These are phyloP conservation scores for Phoxinus dragarum DNA, from an alignment of 2,797 vertebrate genomes.

Conservation along the genomic window DNA sequence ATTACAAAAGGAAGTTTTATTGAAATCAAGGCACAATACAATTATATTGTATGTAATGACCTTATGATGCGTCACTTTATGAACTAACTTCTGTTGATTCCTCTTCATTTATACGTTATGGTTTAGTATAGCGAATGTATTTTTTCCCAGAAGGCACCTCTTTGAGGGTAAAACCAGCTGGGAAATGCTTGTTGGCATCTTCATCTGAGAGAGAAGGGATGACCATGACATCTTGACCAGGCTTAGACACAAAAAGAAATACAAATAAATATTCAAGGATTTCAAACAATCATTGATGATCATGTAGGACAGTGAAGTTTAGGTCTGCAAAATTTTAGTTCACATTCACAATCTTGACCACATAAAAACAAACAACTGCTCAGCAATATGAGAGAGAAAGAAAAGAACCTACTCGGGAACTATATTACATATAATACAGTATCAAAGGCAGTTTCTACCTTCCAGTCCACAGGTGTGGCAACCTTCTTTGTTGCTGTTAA, in stretches of 20 bases:
- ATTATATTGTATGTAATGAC: background rate
- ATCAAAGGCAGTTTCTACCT: slow-evolving; percentile 76
- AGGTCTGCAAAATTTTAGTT: background rate
- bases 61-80: background rate
- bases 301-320: background rate
- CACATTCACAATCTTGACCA: background rate
- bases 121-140: slow-evolving; percentile 91
- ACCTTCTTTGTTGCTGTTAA: slow-evolving; percentile 91
- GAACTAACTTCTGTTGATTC: background rate
- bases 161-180: slow-evolving; percentile 87
- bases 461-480: slow-evolving; percentile 96
- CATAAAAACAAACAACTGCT: background rate
- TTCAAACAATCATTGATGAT: background rate
- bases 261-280: background rate
- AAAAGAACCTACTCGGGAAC: background rate
- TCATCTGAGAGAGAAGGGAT: slow-evolving; percentile 87
- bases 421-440: background rate
- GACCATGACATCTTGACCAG: slow-evolving; percentile 92
- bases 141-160: slow-evolving; percentile 92
- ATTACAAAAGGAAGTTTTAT: slow-evolving; percentile 48
- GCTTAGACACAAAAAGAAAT: slow-evolving; percentile 62
- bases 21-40: slow-evolving; percentile 66
- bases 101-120: slow-evolving; percentile 71
- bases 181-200: slow-evolving; percentile 87
- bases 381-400: background rate